Conservation (phyloP, 2,113 vertebrate species). For the Procapra przewalskii region DNA sequence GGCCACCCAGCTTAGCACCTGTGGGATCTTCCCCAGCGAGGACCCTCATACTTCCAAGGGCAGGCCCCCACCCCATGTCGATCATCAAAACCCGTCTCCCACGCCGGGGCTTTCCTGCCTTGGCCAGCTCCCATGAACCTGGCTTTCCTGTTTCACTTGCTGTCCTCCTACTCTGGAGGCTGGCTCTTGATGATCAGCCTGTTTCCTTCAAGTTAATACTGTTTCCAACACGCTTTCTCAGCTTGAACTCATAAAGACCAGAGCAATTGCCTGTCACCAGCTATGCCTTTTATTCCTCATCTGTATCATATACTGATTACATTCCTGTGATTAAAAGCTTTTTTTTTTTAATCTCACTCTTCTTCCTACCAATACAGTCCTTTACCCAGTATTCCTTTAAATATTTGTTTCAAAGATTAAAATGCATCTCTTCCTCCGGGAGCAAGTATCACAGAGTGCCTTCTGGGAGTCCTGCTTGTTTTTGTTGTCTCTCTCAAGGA, state of each 20-base stretch:
- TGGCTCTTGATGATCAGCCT: background rate
- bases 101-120: background rate
- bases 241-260: background rate
- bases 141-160: background rate
- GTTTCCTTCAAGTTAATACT: background rate
- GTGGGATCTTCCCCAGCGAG: fast-evolving
- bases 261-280: fast-evolving
- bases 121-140: fast-evolving
- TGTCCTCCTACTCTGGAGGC: fast-evolving
- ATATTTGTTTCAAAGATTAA: background rate
- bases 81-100: background rate
- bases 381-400: background rate
- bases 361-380: background rate
- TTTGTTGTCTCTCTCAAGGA: background rate
- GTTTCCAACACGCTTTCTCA: background rate
- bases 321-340: background rate
- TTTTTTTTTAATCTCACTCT: background rate
- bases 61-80: fast-evolving
- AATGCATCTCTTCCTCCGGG: background rate
- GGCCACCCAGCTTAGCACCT: too few relatives aligned
- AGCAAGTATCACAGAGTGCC: background rate
- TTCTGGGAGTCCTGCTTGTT: fast-evolving
- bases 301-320: background rate
- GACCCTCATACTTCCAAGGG: background rate
- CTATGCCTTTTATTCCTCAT: background rate